Conservation (phyloP, 1,140 invertebrate species). For the Octopus sinensis region DNA sequence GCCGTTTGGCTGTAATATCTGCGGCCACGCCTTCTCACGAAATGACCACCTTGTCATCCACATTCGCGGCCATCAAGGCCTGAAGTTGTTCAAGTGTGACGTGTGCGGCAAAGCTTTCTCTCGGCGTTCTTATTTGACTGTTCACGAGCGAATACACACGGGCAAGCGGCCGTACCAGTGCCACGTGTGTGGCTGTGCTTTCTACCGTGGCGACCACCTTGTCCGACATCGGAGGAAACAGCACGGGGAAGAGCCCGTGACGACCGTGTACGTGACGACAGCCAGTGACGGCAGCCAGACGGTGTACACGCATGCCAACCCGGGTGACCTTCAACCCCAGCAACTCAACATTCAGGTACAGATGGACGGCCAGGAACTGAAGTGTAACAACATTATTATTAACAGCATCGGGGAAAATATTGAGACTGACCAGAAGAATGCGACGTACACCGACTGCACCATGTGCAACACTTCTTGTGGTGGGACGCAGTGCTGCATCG, state of each 20-base stretch:
- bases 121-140: slow-evolving; percentile 71
- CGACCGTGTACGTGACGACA: not conserved
- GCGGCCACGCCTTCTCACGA: slow-evolving; percentile 98
- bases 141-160: slow-evolving; percentile 67
- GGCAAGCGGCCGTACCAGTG: slow-evolving; percentile 23
- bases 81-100: slow-evolving; percentile 61
- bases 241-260: not conserved
- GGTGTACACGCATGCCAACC: not conserved
- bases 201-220: slow-evolving; percentile 15
- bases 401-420: not conserved
- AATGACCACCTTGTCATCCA: slow-evolving; percentile 46
- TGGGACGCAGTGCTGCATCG: not conserved
- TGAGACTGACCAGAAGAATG: not conserved
- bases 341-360: not conserved
- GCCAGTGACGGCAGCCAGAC: not conserved
- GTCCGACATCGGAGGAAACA: not conserved
- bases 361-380: not conserved
- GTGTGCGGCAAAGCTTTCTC: slow-evolving; percentile 62
- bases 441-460: not conserved
- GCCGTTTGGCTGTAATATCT: slow-evolving; percentile 94
- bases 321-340: not conserved
- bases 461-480: not conserved
- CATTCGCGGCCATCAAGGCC: not conserved
- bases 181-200: slow-evolving; percentile 64
- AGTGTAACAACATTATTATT: not conserved